These are phyloP conservation scores for Macrocentrus cingulum DNA, from an alignment of 1,140 invertebrate genomes.

Conservation along the genomic window DNA sequence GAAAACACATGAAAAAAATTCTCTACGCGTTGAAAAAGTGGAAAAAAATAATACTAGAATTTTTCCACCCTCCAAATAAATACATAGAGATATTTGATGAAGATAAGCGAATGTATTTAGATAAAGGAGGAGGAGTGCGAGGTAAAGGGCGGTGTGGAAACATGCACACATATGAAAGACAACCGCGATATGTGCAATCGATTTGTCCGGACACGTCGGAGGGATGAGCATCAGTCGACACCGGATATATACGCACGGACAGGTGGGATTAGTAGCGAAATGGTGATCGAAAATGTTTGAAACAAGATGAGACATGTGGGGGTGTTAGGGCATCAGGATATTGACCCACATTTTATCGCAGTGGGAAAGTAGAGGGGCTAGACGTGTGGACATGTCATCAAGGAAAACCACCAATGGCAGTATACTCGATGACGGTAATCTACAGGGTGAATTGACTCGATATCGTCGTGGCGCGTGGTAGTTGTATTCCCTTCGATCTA, in stretches of 20 bases:
- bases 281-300: conserved; percentile 20
- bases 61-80: no score
- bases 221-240: neutral
- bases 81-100: no score
- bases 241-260: conserved; percentile 3
- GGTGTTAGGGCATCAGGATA: no score
- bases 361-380: neutral
- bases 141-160: no score
- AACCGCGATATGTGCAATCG: conserved; percentile 10
- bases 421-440: conserved; percentile 25
- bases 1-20: no score
- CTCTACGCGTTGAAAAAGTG: no score
- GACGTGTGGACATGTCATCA: conserved; percentile 13
- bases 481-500: neutral
- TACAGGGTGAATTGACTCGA: conserved; percentile 24
- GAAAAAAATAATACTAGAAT: no score
- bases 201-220: neutral
- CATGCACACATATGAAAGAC: no score
- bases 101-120: no score
- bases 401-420: conserved; percentile 20
- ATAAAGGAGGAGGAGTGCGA: no score
- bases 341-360: conserved; percentile 19
- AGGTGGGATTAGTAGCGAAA: conserved; percentile 23
- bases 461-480: conserved; percentile 4
- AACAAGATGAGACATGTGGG: conserved; percentile 12